Base-by-base conservation (phyloP, 2,888 invertebrate species). In the Drosophila monieri region DNA sequence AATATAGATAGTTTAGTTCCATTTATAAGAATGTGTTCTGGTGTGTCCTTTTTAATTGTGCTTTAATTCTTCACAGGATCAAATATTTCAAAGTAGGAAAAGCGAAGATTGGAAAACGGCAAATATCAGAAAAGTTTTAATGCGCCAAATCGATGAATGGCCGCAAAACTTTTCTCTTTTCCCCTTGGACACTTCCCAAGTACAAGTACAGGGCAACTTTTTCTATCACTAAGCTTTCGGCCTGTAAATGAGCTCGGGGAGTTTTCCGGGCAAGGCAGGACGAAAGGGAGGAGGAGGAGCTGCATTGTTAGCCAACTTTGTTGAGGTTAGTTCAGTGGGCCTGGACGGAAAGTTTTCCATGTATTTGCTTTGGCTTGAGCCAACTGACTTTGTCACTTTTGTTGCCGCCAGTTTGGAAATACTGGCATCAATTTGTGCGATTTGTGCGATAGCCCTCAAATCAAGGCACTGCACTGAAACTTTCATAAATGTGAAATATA, bases 101-200 rank as follows among this genome's bases (percentile, higher is more conserved):
- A 74, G 54, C 21, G 54, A 61, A 60, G 64, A 74, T 73, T 65
- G 61, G 54, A 64, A 51, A 79, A 64, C 66, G 76, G 76, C 76
- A 87, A 81, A 81, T 66, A 78, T 73, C 79, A 70, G 55, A 66
- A 85, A 81, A 81, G 68, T 81, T 81, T 79, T 85, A 81, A 81
- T 81, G 88, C 81, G 79, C 84, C 73, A 81, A 81, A 81, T 81
- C 81, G 81, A 81, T 88, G 84, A 74, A 85, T 88, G 88, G 85
- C 81, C 88, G 74, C 81, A 88, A 81, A 76, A 62, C 53, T 85
- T 57, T 53, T 21, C 51, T 54, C 73, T 35, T 39, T 43, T 53
- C 52, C 46, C 76, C 68, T 75, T 76, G 83, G 77, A 88, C 85
- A 78, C 74, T 81, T 83, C 71, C 68, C 60, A 68, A 48, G 58